These are phyloP conservation scores for Oostethus manadensis DNA, from an alignment of 2,113 vertebrate genomes.

Conservation along the genomic window DNA sequence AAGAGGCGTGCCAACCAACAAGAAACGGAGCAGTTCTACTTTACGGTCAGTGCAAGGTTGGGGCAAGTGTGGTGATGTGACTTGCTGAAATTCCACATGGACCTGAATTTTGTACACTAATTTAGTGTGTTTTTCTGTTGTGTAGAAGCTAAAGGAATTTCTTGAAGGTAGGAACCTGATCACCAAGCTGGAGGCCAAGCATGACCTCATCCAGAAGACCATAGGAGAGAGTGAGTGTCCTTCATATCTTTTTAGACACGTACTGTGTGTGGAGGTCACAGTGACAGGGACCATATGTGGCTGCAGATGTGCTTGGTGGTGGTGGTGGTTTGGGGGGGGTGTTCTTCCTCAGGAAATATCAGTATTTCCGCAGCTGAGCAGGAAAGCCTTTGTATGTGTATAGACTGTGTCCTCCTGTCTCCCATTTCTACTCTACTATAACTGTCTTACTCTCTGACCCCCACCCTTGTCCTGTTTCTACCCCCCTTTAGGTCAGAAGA, in stretches of 20 bases:
- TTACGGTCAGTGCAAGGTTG: conserved; percentile 77
- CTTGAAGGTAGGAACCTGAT: conserved; percentile 97
- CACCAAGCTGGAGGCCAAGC: conserved; percentile 97
- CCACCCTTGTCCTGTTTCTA: conserved; percentile 47
- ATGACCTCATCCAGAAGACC: conserved; percentile 93
- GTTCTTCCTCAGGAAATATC: conserved; percentile 15
- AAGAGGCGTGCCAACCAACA: conserved; percentile 97
- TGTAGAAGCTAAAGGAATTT: conserved; percentile 98
- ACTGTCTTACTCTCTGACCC: conserved; percentile 30
- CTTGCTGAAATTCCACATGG: not conserved
- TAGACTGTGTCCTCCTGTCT: conserved; percentile 29
- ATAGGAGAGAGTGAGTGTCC: conserved; percentile 94
- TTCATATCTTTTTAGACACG: conserved; percentile 22
- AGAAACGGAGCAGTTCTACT: conserved; percentile 98
- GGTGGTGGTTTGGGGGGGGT: not conserved
- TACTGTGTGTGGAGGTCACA: conserved; percentile 23
- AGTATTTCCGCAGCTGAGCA: conserved; percentile 22
- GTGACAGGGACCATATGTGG: conserved; percentile 43
- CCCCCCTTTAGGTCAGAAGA: conserved; percentile 84
- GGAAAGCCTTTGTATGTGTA: conserved; percentile 24
- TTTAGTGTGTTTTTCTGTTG: conserved; percentile 12
- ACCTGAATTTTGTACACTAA: too few species aligned
- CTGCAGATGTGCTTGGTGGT: conserved; percentile 32
- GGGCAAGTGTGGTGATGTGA: not conserved
- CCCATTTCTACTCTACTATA: conserved; percentile 21